These are phyloP conservation scores for Meloidogyne exigua DNA, from an alignment of 1,140 invertebrate genomes.

Conservation along the genomic window DNA sequence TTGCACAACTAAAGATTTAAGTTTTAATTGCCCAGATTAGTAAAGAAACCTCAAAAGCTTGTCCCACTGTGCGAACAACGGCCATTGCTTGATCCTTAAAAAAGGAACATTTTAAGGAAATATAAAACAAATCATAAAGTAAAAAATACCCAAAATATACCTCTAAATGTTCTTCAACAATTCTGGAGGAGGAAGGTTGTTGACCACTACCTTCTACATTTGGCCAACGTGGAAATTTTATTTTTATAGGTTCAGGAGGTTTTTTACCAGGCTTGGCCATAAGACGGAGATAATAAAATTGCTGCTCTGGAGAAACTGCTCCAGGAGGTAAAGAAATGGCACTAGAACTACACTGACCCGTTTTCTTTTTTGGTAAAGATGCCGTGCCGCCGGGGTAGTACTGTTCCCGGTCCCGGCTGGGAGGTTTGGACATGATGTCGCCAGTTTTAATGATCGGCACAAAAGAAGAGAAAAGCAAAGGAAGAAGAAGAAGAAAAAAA, in stretches of 20 bases:
- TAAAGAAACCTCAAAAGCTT: conserved; percentile 79
- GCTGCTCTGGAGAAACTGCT: conserved; percentile 51
- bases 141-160: background rate
- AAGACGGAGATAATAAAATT: conserved; percentile 61
- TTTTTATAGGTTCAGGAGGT: conserved; percentile 59
- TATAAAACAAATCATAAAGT: too few relatives aligned
- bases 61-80: conserved; percentile 92
- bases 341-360: background rate
- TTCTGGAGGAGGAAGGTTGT: conserved; percentile 9
- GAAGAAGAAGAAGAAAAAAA: background rate
- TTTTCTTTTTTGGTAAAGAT: conserved; percentile 5
- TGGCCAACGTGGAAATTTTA: conserved; percentile 60
- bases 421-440: conserved; percentile 11
- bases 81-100: conserved; percentile 91
- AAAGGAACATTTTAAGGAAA: too few relatives aligned
- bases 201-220: conserved; percentile 18
- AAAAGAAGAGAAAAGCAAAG: conserved; percentile 12
- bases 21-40: background rate
- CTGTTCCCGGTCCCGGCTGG: conserved; percentile 12
- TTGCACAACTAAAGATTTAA: conserved; percentile 75
- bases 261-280: conserved; percentile 61
- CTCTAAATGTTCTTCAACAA: background rate
- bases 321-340: conserved; percentile 3
- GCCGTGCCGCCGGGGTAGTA: background rate
- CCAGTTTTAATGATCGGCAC: conserved; percentile 7